Percentiles rank a stretch among this genome's conserved stretches.
Evolutionary conservation across 2,888 invertebrate genomes (phyloP).

Genomic region (Andrena hattorfiana): DNA sequence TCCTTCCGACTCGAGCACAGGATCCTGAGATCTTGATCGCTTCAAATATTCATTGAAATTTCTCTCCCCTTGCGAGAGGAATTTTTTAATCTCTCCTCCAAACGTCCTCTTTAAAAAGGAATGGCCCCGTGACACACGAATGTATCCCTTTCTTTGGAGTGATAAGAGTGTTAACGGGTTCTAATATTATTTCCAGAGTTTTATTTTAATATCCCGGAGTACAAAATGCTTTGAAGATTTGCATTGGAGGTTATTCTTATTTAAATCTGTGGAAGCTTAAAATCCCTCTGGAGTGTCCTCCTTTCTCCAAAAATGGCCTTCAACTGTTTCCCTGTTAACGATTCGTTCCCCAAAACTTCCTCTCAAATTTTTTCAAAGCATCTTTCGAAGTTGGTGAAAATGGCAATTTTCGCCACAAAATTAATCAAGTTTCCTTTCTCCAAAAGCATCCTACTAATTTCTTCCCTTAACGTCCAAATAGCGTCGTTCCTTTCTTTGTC

Average conservation of each 20-base stretch:
- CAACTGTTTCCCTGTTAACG: neutral
- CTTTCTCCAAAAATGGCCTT: neutral
- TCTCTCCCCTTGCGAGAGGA: neutral
- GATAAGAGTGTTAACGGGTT: too few relatives aligned
- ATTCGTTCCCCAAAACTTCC: neutral
- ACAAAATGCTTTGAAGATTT: too few relatives aligned
- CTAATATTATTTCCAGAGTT: too few relatives aligned
- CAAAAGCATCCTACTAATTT: neutral
- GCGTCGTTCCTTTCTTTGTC: neutral
- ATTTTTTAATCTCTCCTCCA: neutral
- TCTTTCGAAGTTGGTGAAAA: too few relatives aligned
- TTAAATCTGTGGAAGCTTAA: too few relatives aligned
- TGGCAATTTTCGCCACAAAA: neutral
- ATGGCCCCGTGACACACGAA: neutral
- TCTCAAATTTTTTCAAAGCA: neutral
- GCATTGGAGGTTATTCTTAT: too few relatives aligned
- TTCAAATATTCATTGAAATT: neutral
- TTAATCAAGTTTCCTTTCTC: neutral
- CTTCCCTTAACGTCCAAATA: neutral
- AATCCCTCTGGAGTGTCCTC: neutral
- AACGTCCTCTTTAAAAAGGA: neutral
- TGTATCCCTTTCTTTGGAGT: too few relatives aligned
- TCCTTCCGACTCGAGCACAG: neutral
- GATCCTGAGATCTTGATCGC: neutral
- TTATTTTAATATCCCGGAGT: too few relatives aligned